phyloP scores from a whole-genome alignment of 92 coral and sea anemone genomes.

The Bergia puertoricense region DNA sequence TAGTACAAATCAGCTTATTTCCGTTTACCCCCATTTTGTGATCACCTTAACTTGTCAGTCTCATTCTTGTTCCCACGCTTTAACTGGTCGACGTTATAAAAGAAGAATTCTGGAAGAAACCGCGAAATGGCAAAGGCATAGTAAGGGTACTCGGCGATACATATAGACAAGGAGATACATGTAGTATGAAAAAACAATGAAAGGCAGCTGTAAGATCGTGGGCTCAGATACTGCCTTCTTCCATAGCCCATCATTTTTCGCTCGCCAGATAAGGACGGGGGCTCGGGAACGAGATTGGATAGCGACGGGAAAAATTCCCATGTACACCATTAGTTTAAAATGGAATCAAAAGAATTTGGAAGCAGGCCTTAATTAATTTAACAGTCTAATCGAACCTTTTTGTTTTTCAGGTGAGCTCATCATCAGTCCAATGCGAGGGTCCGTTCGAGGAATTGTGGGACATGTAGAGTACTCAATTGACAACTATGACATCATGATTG shows the following conservation, averaged over 20 bases:
- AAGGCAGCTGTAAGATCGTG: background rate
- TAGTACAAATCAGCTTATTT: no score
- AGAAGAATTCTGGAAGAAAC: no score
- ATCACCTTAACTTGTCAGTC: no score
- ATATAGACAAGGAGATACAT: background rate
- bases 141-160: background rate
- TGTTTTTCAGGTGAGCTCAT: slow-evolving; percentile 79
- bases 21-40: no score
- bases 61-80: no score
- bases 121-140: background rate
- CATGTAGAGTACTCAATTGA: slow-evolving; percentile 92
- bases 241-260: background rate
- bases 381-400: background rate
- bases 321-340: no score
- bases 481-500: slow-evolving; percentile 74
- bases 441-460: slow-evolving; percentile 94
- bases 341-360: background rate
- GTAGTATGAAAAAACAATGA: background rate
- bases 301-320: no score
- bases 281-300: no score
- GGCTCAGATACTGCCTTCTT: background rate
- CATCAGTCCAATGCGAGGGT: slow-evolving; percentile 87
- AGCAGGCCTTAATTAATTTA: background rate
- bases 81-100: no score
- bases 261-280: background rate